A percentile compares a stretch with the other conserved stretches of the same genome.
phyloP scores from a whole-genome alignment of 1,140 invertebrate species.

The Pectinophora gossypiella region DNA sequence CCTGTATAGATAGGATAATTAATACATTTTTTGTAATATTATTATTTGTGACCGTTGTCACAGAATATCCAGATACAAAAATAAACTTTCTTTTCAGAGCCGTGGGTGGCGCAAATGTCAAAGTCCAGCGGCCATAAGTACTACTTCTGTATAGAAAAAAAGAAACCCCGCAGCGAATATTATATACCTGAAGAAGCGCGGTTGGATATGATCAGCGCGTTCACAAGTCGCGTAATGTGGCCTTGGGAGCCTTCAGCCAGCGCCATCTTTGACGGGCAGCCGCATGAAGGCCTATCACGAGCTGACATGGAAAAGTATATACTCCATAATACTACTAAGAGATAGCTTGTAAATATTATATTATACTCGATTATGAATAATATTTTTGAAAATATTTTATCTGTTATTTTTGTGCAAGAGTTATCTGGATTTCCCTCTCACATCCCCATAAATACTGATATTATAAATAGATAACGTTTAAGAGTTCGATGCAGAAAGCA shows the following conservation, averaged over 20 bases:
- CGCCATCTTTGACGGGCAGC: constrained; percentile 41
- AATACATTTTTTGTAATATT: too few species aligned
- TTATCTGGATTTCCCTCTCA: too few species aligned
- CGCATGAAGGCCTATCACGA: constrained; percentile 29
- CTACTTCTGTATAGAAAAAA: constrained; percentile 37
- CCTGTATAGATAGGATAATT: too few species aligned
- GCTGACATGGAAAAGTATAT: constrained; percentile 47
- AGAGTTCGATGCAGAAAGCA: too few species aligned
- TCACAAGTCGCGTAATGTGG: constrained; percentile 41
- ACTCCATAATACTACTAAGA: not conserved
- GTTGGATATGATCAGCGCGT: constrained; percentile 44
- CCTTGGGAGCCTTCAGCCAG: constrained; percentile 43
- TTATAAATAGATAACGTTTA: too few species aligned
- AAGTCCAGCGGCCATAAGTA: constrained; percentile 50
- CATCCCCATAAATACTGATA: too few species aligned
- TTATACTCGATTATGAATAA: too few species aligned
- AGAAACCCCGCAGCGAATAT: constrained; percentile 40
- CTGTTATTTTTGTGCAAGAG: too few species aligned
- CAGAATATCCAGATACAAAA: too few species aligned
- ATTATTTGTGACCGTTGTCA: too few species aligned
- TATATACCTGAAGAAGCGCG: constrained; percentile 37
- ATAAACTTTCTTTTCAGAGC: constrained; percentile 55
- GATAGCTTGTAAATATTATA: not conserved
- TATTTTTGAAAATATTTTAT: too few species aligned
- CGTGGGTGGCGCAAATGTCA: constrained; percentile 59